These are phyloP conservation scores for Enteromius mattozi DNA, from an alignment of 2,797 vertebrate species.

Conservation along the genomic window DNA sequence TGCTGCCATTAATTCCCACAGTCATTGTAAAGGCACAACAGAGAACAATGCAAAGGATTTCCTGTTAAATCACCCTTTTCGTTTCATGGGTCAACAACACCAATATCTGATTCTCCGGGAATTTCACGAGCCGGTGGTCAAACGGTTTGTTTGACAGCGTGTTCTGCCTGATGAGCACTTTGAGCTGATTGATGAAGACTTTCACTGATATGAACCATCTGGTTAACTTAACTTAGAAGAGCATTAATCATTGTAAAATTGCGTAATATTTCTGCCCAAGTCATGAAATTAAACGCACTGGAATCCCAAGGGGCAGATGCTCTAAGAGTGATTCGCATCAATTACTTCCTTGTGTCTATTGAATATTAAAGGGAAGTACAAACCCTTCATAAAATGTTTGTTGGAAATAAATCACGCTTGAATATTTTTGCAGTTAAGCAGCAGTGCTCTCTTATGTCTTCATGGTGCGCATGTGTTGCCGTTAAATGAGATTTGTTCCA, in stretches of 20 bases:
- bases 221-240: conserved; percentile 43
- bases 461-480: conserved; percentile 10
- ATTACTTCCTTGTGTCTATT: conserved; percentile 35
- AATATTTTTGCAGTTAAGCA: conserved; percentile 21
- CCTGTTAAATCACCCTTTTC: conserved; percentile 36
- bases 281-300: conserved; percentile 50
- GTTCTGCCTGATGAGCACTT: conserved; percentile 49
- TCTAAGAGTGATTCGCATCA: conserved; percentile 43
- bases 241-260: conserved; percentile 61
- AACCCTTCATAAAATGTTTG: conserved; percentile 38
- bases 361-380: conserved; percentile 26
- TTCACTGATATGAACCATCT: conserved; percentile 61
- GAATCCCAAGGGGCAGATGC: conserved; percentile 47
- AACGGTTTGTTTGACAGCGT: conserved; percentile 45
- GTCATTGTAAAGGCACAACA: conserved; percentile 16
- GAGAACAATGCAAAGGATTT: conserved; percentile 32
- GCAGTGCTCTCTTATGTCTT: neutral
- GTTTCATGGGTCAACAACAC: conserved; percentile 23
- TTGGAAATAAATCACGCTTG: conserved; percentile 15
- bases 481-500: conserved; percentile 6
- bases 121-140: conserved; percentile 52
- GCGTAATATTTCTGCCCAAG: conserved; percentile 58
- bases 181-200: conserved; percentile 54
- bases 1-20: conserved; percentile 33
- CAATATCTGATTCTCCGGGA: conserved; percentile 38